Evolutionary conservation across 2,797 vertebrate genomes (phyloP).

Genomic region (Hypotaenidia okinawae): DNA sequence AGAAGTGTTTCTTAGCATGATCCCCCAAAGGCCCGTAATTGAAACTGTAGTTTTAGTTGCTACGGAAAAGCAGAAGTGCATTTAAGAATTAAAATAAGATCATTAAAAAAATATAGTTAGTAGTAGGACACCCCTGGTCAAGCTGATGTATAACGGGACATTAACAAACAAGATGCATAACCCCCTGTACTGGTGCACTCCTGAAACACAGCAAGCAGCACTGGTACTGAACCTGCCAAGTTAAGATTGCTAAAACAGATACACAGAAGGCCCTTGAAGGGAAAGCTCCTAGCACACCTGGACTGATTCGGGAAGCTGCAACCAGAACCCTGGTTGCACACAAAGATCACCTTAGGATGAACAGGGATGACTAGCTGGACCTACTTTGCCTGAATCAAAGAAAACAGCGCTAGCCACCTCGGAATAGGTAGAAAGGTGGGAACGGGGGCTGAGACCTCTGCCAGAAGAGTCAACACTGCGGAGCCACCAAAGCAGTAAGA

Average conservation of each 20-base stretch:
- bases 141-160: background rate
- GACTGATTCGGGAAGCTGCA: background rate
- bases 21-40: background rate
- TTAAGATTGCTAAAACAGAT: background rate
- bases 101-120: background rate
- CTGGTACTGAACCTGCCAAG: background rate
- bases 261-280: background rate
- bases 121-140: background rate
- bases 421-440: rapidly evolving
- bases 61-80: rapidly evolving
- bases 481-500: background rate
- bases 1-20: background rate
- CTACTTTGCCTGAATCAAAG: too few relatives aligned
- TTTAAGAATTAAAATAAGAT: background rate
- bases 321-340: background rate
- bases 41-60: background rate
- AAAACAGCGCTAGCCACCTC: background rate
- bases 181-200: too few relatives aligned
- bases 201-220: background rate
- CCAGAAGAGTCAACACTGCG: background rate
- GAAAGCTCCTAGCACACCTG: background rate
- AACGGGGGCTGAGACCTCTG: background rate
- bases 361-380: rapidly evolving
- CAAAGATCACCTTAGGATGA: background rate
- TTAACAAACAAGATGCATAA: background rate